Evolutionary conservation across 2,113 vertebrate species (phyloP), one percentile per base, ranked within the genome.

Genomic region (Hiodon alosoides): DNA sequence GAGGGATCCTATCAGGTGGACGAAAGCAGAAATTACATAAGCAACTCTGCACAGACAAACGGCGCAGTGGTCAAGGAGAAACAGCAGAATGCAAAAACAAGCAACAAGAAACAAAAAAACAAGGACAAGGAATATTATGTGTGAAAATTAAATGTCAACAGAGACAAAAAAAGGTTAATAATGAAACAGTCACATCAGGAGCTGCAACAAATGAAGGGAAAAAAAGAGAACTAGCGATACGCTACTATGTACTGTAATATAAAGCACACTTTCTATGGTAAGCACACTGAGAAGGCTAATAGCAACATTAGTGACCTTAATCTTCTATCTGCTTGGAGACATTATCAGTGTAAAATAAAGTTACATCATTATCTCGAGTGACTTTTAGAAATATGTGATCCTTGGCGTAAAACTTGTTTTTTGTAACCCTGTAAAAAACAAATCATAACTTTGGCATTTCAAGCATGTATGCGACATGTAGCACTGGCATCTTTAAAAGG

Each of bases 1-100:
- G 97, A 99, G 89, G 97, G 97, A 87, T 99, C 97, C 90, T 99
- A 99, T 91, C 97, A 98, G 89, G 97, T 99, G 92, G 97, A 99
- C 75, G 97, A 99, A 92, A 99, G 95, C 85, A 91, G 97, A 85
- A 98, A 99, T 91, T 99, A 99, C 96, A 99, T 99, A 93, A 99
- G 95, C 95, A 99, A 98, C 93, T 99, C 97, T 2, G 97, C 97
- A 85, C 97, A 99, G 93, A 99, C 95, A 91, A 99, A 99, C 70
- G 97, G 97, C 83, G 92, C 94, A 72, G 92, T 98, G 79, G 75
- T 98, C 87, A 99, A 98, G 91, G 97, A 99, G 90, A 99, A 99
- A 87, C 95, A 96, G 83, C 93, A 94, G 85, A 93, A 92, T 87
- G 88, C 93, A n/a, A 99, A 98, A 91, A 90, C 95, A 78, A 91